phyloP scores from a whole-genome alignment of 1,140 invertebrate species.

The Hyphantria cunea region DNA sequence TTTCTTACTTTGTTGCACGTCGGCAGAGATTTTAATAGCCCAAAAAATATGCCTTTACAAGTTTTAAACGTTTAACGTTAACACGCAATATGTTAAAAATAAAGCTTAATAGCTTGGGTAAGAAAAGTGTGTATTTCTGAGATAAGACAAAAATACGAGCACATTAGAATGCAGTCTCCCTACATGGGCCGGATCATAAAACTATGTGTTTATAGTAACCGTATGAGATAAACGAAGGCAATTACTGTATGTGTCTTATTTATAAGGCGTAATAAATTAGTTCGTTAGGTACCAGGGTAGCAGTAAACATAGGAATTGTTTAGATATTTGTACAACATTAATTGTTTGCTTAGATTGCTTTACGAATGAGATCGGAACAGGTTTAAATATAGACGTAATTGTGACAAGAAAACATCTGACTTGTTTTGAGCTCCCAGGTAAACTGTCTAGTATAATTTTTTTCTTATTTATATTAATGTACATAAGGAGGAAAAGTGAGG shows the following conservation, averaged over 20 bases:
- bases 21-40: too few relatives aligned
- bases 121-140: slow-evolving; percentile 9
- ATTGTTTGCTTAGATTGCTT: neutral
- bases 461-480: too few relatives aligned
- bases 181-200: slow-evolving; percentile 12
- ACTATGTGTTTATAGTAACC: slow-evolving; percentile 15
- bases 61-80: too few relatives aligned
- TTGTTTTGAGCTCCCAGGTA: too few relatives aligned
- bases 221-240: slow-evolving; percentile 7
- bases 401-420: neutral
- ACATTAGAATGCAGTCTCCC: slow-evolving; percentile 22
- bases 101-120: slow-evolving; percentile 4
- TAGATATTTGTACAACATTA: slow-evolving; percentile 13
- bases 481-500: too few relatives aligned
- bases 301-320: slow-evolving; percentile 18
- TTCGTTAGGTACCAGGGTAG: slow-evolving; percentile 18
- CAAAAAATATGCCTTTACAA: too few relatives aligned
- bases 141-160: slow-evolving; percentile 16
- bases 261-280: slow-evolving; percentile 20
- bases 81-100: neutral
- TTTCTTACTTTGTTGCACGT: too few relatives aligned
- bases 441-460: too few relatives aligned
- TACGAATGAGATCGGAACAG: neutral
- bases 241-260: slow-evolving; percentile 19
- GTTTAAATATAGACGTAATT: neutral